These are phyloP conservation scores for Leistus spinibarbis DNA, from an alignment of 2,888 invertebrate species.

Conservation along the genomic window DNA sequence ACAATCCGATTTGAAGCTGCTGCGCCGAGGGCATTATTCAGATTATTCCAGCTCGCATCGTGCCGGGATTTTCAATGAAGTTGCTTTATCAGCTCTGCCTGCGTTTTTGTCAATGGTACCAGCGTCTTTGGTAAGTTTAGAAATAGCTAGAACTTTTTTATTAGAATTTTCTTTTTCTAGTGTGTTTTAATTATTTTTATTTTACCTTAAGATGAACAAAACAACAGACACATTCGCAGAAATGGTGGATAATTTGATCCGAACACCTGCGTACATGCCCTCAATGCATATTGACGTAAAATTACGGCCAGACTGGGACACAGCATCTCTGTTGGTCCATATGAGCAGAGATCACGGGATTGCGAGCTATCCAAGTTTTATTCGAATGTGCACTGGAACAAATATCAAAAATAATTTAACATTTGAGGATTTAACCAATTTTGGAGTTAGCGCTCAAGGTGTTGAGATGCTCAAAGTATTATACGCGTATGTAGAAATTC, in stretches of 20 bases:
- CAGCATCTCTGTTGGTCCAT: conserved; percentile 63
- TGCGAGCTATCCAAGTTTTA: conserved; percentile 71
- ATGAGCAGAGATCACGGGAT: conserved; percentile 81
- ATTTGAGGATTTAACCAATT: conserved; percentile 59
- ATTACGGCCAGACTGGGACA: conserved; percentile 55
- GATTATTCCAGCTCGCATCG: conserved; percentile 82
- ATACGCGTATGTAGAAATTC: conserved; percentile 63
- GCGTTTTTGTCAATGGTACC: conserved; percentile 79
- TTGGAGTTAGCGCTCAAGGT: conserved; percentile 63
- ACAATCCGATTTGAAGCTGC: conserved; percentile 66
- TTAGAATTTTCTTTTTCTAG: too few species aligned
- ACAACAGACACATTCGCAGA: conserved; percentile 59
- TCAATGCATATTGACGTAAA: conserved; percentile 61
- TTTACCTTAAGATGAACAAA: conserved; percentile 61
- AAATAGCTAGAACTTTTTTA: too few species aligned
- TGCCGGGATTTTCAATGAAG: conserved; percentile 79
- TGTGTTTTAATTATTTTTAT: conserved; percentile 9
- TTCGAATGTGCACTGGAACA: conserved; percentile 67
- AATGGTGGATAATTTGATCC: conserved; percentile 67
- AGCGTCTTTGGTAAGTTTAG: conserved; percentile 64
- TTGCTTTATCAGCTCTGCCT: conserved; percentile 75
- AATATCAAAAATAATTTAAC: conserved; percentile 51
- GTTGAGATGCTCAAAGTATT: conserved; percentile 69
- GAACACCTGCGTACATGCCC: conserved; percentile 67
- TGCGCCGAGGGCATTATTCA: conserved; percentile 73